Percentiles rank a stretch among this genome's conserved stretches.
Evolutionary conservation across 2,888 invertebrate species (phyloP).

Genomic region (Brenthis daphne): DNA sequence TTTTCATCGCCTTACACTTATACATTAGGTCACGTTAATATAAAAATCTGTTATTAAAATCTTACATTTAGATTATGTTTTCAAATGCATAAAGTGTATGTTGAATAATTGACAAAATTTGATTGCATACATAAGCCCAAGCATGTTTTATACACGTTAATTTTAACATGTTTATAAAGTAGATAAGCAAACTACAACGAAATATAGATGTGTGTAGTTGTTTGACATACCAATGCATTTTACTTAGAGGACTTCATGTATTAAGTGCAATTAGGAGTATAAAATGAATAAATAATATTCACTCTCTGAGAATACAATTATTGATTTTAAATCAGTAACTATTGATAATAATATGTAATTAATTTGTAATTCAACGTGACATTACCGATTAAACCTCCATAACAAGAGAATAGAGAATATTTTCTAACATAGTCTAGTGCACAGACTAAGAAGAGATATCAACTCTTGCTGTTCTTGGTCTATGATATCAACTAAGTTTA

Average conservation of each 20-base stretch:
- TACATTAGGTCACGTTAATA: no score
- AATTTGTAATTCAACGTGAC: slow-evolving; percentile 36
- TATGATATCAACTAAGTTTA: no score
- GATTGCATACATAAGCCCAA: no score
- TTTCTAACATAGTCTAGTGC: neutral
- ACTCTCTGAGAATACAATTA: neutral
- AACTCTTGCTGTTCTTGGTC: no score
- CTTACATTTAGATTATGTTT: no score
- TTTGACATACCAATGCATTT: neutral
- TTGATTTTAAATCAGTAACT: neutral
- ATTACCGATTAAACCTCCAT: slow-evolving; percentile 36
- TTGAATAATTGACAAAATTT: no score
- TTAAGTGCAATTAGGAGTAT: neutral
- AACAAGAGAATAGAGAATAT: neutral
- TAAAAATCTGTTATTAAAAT: no score
- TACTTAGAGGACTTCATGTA: neutral
- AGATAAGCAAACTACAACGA: slow-evolving; percentile 5
- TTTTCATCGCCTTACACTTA: no score
- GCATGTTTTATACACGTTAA: neutral
- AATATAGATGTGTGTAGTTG: neutral
- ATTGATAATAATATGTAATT: slow-evolving; percentile 16
- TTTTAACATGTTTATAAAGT: neutral
- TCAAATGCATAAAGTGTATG: no score
- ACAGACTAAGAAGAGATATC: neutral
- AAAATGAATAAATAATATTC: neutral